Conservation (phyloP, 2,113 vertebrate species). For the Paralichthys olivaceus region DNA sequence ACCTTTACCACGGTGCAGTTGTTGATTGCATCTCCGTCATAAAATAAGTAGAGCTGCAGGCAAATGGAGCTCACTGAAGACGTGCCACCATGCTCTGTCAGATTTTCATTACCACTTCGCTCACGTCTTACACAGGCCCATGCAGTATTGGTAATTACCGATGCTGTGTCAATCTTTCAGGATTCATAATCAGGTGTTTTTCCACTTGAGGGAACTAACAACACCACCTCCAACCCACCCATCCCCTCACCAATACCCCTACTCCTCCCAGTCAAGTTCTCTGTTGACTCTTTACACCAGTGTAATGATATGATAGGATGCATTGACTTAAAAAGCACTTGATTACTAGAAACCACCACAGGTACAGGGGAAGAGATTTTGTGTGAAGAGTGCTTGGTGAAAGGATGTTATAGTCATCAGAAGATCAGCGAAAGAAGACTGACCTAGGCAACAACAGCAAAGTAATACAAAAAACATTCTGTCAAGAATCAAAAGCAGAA, state of each 20-base stretch:
- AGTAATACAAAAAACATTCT: background rate
- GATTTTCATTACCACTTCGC: constrained; percentile 63
- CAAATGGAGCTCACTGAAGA: constrained; percentile 58
- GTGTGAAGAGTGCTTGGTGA: constrained; percentile 1
- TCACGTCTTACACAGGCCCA: constrained; percentile 35
- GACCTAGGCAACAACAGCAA: background rate
- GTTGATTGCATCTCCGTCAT: constrained; percentile 67
- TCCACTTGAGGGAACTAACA: constrained; percentile 44
- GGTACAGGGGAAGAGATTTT: constrained; percentile 33
- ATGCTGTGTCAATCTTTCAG: constrained; percentile 55
- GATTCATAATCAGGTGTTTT: constrained; percentile 63
- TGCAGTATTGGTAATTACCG: constrained; percentile 64
- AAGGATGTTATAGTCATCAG: constrained; percentile 21
- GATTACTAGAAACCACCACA: constrained; percentile 64
- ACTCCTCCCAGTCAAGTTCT: constrained; percentile 48
- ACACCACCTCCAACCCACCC: constrained; percentile 24
- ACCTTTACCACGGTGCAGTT: constrained; percentile 40
- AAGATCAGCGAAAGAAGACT: background rate
- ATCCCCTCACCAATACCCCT: constrained; percentile 11
- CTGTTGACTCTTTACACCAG: constrained; percentile 63
- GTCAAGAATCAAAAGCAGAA: background rate
- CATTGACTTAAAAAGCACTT: constrained; percentile 42
- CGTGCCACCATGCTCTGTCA: constrained; percentile 51
- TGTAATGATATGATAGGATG: constrained; percentile 61
- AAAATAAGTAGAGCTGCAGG: constrained; percentile 60